These are phyloP conservation scores for Abramis brama DNA, from an alignment of 2,113 vertebrate genomes.

Conservation along the genomic window DNA sequence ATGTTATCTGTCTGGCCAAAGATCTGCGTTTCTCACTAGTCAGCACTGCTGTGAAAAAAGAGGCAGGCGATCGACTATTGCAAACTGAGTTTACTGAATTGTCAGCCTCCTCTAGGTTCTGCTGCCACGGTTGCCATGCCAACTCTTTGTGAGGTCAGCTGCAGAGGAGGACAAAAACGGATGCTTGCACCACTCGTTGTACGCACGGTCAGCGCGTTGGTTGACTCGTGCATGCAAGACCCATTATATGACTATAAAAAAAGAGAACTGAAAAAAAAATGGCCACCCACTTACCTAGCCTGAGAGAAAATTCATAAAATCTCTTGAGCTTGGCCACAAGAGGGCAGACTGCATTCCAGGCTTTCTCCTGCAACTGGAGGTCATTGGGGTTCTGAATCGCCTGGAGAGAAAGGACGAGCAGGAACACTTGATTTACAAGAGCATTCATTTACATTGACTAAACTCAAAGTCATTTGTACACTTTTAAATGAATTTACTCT, in stretches of 20 bases:
- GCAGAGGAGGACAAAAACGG: slow-evolving; percentile 65
- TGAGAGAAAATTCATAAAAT: slow-evolving; percentile 91
- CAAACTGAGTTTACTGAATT: not conserved
- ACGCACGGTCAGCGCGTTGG: slow-evolving; percentile 23
- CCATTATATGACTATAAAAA: slow-evolving; percentile 14
- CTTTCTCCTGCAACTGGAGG: slow-evolving; percentile 88
- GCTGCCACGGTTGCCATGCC: slow-evolving; percentile 71
- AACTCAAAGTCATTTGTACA: not conserved
- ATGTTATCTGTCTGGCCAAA: not conserved
- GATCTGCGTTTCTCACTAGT: not conserved
- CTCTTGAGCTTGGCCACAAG: slow-evolving; percentile 92
- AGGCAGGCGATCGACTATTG: slow-evolving; percentile 13
- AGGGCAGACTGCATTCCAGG: slow-evolving; percentile 91
- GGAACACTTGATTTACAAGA: slow-evolving; percentile 10
- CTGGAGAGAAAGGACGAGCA: slow-evolving; percentile 64
- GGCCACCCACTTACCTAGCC: slow-evolving; percentile 80
- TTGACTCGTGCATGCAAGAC: not conserved
- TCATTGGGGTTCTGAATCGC: slow-evolving; percentile 91
- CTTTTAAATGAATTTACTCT: not conserved
- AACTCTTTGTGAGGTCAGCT: slow-evolving; percentile 71
- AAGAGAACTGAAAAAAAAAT: not conserved
- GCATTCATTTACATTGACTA: not conserved
- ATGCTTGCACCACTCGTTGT: slow-evolving; percentile 21
- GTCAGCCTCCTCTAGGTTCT: slow-evolving; percentile 36
- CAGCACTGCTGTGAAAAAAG: slow-evolving; percentile 24